Percentiles rank a stretch among this genome's conserved stretches.
Conservation (phyloP, 1,140 invertebrate genomes). For the Neodiprion lecontei region DNA sequence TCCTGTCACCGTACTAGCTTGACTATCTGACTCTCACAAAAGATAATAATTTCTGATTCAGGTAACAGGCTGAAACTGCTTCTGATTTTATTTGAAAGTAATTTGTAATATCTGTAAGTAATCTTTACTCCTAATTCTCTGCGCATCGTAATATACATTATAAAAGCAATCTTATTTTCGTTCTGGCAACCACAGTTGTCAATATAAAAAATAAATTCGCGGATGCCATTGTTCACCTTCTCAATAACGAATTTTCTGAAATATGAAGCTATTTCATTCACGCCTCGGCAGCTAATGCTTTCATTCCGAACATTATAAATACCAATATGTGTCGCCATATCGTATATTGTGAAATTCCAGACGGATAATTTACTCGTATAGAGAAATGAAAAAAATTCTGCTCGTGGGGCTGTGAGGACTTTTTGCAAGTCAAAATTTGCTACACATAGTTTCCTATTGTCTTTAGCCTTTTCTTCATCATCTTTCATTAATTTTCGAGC, state of each 20-base stretch:
- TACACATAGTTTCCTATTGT: constrained; percentile 27
- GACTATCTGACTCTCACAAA: neutral
- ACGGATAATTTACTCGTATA: constrained; percentile 41
- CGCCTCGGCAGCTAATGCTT: constrained; percentile 27
- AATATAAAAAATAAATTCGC: constrained; percentile 16
- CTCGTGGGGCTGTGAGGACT: constrained; percentile 34
- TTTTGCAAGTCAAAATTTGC: constrained; percentile 41
- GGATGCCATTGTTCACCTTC: neutral
- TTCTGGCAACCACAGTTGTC: constrained; percentile 22
- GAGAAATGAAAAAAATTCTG: constrained; percentile 30
- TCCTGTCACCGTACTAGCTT: too few relatives aligned
- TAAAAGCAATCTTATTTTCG: constrained; percentile 13
- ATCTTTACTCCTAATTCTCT: constrained; percentile 11
- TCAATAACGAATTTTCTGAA: neutral
- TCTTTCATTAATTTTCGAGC: constrained; percentile 29
- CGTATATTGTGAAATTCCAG: constrained; percentile 38
- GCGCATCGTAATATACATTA: constrained; percentile 10
- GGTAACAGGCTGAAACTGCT: neutral
- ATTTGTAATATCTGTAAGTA: constrained; percentile 9
- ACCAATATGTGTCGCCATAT: constrained; percentile 24
- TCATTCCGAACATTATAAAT: constrained; percentile 32
- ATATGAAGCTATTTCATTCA: constrained; percentile 30
- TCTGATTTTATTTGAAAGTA: neutral
- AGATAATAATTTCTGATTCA: neutral
- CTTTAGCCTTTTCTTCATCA: constrained; percentile 30